Base-by-base conservation (phyloP, 92 coral and sea anemone species). In the Ricordea florida region DNA sequence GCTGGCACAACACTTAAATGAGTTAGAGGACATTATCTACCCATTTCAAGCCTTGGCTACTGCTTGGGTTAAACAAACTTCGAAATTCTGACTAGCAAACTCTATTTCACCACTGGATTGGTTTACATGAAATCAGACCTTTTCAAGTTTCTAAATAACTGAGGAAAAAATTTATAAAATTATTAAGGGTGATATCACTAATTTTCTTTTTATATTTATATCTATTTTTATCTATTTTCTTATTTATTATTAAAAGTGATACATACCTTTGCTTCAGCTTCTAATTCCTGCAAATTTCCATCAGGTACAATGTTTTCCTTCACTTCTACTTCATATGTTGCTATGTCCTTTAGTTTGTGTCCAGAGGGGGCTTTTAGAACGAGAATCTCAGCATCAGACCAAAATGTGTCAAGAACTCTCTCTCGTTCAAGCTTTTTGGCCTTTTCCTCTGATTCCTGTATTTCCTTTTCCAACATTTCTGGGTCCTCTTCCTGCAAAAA, bases 301-400 rank as follows among this genome's bases (percentile, higher is more conserved):
- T 86, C 93, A 14, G 90, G 88, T 14, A 91, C 50, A 52, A 58
- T 49, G 23, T 74, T 85, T 71, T 94, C 97, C 57, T 73, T 82
- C 21, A 94, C 85, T 10, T 22, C 33, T 25, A 92, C 98, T 60
- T 88, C 91, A 66, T 88, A 94, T 81, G 82, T 85, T 23, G 96
- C 98, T 7, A 92, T 86, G 52, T 94, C 98, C 60, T 94, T 94
- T 1, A 94, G 84, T 76, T 82, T 94, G 85, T 92, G 94, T 0
- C 98, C 98, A 1, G 93, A 92, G 2, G 90, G 93, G 2, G 93
- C 98, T 38, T 84, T 81, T 33, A 80, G 59, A 3, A 94, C 91
- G 17, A 92, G 23, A 60, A 38, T 90, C 16, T 81, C 93, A 30
- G 98, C 85, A 38, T 94, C 98, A 34, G 50, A 82, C 89, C 93